phyloP scores from a whole-genome alignment of 2,797 vertebrate species.

The Sebastiscus albofasciatus region DNA sequence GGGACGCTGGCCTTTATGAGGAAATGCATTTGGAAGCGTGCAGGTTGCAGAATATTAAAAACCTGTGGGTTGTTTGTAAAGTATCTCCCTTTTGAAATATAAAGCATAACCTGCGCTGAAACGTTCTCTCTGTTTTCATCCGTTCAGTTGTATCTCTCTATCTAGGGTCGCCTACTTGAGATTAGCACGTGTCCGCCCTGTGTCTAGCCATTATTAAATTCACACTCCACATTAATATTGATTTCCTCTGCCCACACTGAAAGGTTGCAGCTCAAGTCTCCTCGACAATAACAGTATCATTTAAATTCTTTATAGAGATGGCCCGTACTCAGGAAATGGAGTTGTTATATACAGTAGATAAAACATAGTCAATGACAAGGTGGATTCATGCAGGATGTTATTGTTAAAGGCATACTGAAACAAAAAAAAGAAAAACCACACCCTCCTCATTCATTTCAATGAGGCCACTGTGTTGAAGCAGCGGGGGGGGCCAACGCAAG shows the following conservation, averaged over 20 bases:
- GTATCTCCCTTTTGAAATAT: not conserved
- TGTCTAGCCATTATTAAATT: conserved; percentile 9
- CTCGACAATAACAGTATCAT: conserved; percentile 8
- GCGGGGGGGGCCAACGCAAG: not conserved
- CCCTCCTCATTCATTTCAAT: not conserved
- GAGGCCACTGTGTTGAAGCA: not conserved
- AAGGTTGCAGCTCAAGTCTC: conserved; percentile 15
- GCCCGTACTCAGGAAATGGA: not conserved
- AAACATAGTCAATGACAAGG: not conserved
- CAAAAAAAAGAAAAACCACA: not conserved
- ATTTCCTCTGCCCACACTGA: conserved; percentile 21
- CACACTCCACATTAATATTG: conserved; percentile 37
- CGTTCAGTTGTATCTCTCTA: not conserved
- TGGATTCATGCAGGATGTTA: not conserved
- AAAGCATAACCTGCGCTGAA: not conserved
- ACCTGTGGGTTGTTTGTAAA: not conserved
- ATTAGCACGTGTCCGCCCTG: conserved; percentile 15
- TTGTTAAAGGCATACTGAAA: not conserved
- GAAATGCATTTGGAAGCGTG: not conserved
- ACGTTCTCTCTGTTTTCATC: not conserved
- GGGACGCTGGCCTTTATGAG: not conserved
- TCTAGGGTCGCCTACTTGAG: not conserved
- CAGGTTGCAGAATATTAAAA: conserved; percentile 23
- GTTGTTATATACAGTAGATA: conserved; percentile 6
- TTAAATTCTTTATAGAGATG: conserved; percentile 31